phyloP scores from a whole-genome alignment of 2,113 vertebrate species.

The Ellobius talpinus region DNA sequence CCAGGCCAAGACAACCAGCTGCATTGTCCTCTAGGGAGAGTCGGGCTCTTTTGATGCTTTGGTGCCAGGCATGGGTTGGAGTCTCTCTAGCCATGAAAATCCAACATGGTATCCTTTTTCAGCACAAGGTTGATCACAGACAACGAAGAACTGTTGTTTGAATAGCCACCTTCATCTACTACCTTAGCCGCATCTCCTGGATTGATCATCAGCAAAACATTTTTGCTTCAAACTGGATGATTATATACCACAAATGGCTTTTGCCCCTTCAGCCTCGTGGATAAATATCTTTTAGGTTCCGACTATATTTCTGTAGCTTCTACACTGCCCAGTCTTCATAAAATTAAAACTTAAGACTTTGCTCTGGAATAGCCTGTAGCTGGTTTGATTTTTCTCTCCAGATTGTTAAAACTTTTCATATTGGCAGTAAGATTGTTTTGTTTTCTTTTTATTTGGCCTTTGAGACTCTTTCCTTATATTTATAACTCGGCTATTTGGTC shows the following conservation, averaged over 20 bases:
- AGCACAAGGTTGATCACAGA: neutral
- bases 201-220: no score
- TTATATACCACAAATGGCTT: neutral
- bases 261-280: neutral
- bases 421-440: neutral
- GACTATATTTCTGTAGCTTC: neutral
- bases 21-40: neutral
- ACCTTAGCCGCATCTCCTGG: neutral
- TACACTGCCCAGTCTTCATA: neutral
- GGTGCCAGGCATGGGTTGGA: neutral
- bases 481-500: neutral
- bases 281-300: neutral
- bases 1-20: neutral
- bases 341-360: neutral
- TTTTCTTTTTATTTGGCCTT: neutral
- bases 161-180: neutral
- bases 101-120: no score
- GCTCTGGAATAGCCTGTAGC: neutral
- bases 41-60: neutral
- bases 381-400: neutral
- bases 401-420: neutral
- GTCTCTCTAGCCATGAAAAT: neutral
- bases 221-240: neutral
- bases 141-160: neutral
- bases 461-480: neutral